Evolutionary conservation across 2,797 vertebrate genomes (phyloP).

Genomic region (Spondyliosoma cantharus): DNA sequence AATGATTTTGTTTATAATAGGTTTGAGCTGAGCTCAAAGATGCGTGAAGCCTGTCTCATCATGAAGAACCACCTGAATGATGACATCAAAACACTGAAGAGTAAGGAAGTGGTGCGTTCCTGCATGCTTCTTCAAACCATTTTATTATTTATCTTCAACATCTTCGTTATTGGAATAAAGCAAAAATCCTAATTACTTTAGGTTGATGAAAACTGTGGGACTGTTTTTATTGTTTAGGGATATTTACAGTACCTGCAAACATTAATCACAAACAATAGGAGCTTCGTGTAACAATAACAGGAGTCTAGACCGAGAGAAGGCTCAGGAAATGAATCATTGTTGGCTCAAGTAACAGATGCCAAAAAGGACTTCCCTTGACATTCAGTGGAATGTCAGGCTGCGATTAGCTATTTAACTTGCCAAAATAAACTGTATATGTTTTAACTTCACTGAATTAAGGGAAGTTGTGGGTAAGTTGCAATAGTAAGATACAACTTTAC

Average conservation of each 20-base stretch:
- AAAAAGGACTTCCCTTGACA: constrained; percentile 11
- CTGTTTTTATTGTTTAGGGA: background rate
- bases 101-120: constrained; percentile 90
- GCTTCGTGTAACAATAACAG: constrained; percentile 22
- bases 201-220: background rate
- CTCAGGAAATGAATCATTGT: constrained; percentile 14
- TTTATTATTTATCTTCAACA: background rate
- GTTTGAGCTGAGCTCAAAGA: constrained; percentile 92
- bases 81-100: constrained; percentile 81
- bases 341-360: constrained; percentile 7
- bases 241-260: constrained; percentile 7
- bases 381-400: background rate
- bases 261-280: constrained; percentile 17
- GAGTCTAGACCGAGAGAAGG: constrained; percentile 8
- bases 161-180: background rate
- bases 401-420: background rate
- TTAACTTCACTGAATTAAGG: background rate
- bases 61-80: constrained; percentile 90
- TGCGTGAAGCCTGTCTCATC: constrained; percentile 93
- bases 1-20: constrained; percentile 73
- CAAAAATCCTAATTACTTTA: background rate
- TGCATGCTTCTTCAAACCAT: constrained; percentile 52
- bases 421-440: background rate
- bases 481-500: background rate
- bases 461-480: background rate